Percentiles rank a stretch among this genome's conserved stretches.
These are phyloP conservation scores for Kryptopterus vitreolus DNA, from an alignment of 2,797 vertebrate genomes.

Conservation along the genomic window DNA sequence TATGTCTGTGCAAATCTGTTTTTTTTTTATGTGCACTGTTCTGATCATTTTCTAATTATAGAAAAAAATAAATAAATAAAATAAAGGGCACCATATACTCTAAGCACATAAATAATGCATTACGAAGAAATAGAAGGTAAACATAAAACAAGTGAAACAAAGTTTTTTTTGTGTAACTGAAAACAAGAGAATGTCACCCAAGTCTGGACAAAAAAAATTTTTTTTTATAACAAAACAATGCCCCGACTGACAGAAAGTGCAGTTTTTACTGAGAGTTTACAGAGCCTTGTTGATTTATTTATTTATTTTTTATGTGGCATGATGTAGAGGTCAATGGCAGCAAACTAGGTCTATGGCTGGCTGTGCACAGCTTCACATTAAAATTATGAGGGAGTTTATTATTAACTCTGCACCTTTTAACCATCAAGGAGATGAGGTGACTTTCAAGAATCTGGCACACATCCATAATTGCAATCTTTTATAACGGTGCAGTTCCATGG, in stretches of 20 bases:
- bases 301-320: not conserved
- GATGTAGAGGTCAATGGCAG: conserved; percentile 26
- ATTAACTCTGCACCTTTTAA: conserved; percentile 58
- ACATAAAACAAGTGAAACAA: not conserved
- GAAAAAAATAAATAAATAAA: no score
- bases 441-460: conserved; percentile 73
- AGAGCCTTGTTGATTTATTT: not conserved
- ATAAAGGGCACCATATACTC: not conserved
- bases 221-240: not conserved
- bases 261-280: not conserved
- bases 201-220: not conserved
- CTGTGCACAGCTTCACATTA: conserved; percentile 37
- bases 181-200: not conserved
- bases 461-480: conserved; percentile 68
- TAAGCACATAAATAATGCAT: not conserved
- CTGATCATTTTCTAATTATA: not conserved
- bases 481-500: conserved; percentile 62
- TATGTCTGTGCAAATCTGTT: not conserved
- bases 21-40: not conserved
- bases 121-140: not conserved
- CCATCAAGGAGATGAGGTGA: conserved; percentile 67
- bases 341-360: conserved; percentile 8
- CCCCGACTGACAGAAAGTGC: not conserved
- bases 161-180: not conserved
- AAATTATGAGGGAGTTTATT: conserved; percentile 49